Evolutionary conservation across 2,888 invertebrate species (phyloP).

Genomic region (Trichogramma evanescens): DNA sequence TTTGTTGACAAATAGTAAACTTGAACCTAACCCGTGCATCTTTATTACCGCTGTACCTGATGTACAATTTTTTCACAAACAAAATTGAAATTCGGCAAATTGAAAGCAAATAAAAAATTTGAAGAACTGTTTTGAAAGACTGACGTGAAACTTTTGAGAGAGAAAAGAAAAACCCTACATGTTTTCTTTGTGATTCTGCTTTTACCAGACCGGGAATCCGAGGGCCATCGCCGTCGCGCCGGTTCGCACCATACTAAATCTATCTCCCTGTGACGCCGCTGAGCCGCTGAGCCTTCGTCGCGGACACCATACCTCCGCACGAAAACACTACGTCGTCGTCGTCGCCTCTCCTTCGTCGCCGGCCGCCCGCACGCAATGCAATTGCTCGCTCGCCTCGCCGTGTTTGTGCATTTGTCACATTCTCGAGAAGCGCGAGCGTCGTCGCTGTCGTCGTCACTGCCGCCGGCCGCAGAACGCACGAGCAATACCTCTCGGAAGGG

Average conservation of each 20-base stretch:
- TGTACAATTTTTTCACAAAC: no score
- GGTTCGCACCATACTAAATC: constrained; percentile 75
- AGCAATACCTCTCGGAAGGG: no score
- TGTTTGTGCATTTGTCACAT: no score
- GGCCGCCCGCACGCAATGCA: constrained; percentile 4
- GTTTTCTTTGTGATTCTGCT: constrained; percentile 17
- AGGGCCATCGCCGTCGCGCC: constrained; percentile 75
- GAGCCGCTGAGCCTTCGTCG: no score
- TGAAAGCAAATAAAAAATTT: no score
- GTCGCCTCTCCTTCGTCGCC: constrained; percentile 23
- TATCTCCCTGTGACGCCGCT: no score
- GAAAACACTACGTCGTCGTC: constrained; percentile 36
- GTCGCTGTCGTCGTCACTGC: constrained; percentile 32
- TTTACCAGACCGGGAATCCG: constrained; percentile 67
- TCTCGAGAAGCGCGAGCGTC: constrained; percentile 48
- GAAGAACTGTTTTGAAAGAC: constrained; percentile 15
- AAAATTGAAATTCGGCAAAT: no score
- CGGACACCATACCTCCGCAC: no score
- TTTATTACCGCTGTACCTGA: no score
- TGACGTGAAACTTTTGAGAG: constrained; percentile 29
- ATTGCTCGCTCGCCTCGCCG: background rate
- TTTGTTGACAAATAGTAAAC: no score
- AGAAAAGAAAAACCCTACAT: no score
- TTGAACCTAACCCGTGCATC: no score
- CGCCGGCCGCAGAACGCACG: constrained; percentile 17